These are phyloP conservation scores for Phrynocephalus forsythii DNA, from an alignment of 2,797 vertebrate genomes.

Conservation along the genomic window DNA sequence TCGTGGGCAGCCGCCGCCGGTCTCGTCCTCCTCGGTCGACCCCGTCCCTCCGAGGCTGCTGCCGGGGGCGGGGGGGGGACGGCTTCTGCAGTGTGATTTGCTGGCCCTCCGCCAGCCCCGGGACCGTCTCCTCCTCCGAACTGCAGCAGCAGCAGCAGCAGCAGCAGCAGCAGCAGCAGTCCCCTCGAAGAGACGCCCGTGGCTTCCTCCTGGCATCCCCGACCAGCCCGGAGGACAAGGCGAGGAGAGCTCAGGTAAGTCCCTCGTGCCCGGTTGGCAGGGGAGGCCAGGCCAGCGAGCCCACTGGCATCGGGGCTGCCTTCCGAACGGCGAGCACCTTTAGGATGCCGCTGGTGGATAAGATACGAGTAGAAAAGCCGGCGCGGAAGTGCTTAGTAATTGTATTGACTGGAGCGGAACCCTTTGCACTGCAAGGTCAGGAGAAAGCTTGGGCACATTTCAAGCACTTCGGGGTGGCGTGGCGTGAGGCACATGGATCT, in stretches of 20 bases:
- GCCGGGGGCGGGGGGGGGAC: background rate
- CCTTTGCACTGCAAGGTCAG: slow-evolving; percentile 23
- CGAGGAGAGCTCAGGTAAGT: background rate
- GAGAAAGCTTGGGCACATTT: slow-evolving; percentile 12
- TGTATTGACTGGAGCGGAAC: background rate
- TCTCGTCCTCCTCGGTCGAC: background rate
- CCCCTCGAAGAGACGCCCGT: slow-evolving; percentile 8
- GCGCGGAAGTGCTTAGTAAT: slow-evolving; percentile 32
- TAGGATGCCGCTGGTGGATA: no score
- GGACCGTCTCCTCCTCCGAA: slow-evolving; percentile 16
- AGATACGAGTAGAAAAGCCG: background rate
- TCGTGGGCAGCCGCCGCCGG: background rate
- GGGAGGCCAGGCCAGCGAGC: no score
- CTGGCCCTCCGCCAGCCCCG: slow-evolving; percentile 12
- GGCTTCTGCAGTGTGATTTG: slow-evolving; percentile 43
- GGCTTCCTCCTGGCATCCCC: background rate
- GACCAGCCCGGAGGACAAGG: background rate
- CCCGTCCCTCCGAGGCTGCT: background rate
- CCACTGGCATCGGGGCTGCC: no score
- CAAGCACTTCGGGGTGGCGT: background rate
- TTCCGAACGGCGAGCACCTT: slow-evolving; percentile 4
- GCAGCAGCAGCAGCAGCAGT: slow-evolving; percentile 13
- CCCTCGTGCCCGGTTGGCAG: background rate
- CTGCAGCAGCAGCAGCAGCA: slow-evolving; percentile 13
- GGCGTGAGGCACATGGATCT: background rate